Conservation (phyloP, 2,888 invertebrate species). For the Pseudolycoriella hygida region DNA sequence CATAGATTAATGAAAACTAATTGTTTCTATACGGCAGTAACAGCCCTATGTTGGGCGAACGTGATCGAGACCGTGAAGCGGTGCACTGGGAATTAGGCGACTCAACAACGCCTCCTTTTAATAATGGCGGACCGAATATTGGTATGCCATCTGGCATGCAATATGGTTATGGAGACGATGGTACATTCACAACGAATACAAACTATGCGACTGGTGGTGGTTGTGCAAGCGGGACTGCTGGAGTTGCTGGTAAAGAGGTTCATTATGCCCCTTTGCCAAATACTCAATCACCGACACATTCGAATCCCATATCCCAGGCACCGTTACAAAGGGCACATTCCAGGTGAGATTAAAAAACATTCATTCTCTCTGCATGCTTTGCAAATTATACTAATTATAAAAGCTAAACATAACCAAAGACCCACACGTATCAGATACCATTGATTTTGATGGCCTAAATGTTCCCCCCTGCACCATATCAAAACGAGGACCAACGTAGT, state of each 20-base stretch:
- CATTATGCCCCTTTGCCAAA: constrained; percentile 36
- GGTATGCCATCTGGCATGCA: constrained; percentile 12
- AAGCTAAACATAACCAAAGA: too few relatives aligned
- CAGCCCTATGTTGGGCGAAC: constrained; percentile 33
- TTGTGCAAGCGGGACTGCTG: constrained; percentile 17
- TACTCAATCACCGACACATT: constrained; percentile 30
- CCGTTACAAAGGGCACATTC: constrained; percentile 55
- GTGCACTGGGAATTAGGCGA: constrained; percentile 32
- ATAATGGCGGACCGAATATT: constrained; percentile 5
- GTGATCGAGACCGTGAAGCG: constrained; percentile 33
- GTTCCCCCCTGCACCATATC: too few relatives aligned
- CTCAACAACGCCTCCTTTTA: constrained; percentile 5
- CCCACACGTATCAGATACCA: too few relatives aligned
- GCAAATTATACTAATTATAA: too few relatives aligned
- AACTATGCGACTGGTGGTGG: constrained; percentile 1
- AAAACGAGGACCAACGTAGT: too few relatives aligned
- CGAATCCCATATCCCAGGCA: constrained; percentile 32
- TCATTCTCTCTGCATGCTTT: too few relatives aligned
- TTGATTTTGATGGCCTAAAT: too few relatives aligned
- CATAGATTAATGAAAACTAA: too few relatives aligned
- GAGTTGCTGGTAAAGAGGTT: constrained; percentile 34
- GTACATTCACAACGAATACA: constrained; percentile 3
- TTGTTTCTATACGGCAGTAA: too few relatives aligned
- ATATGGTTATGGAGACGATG: constrained; percentile 6
- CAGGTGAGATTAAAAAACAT: constrained; percentile 26